Base-by-base conservation (phyloP, 1,140 invertebrate species). In the Palaemon carinicauda region DNA sequence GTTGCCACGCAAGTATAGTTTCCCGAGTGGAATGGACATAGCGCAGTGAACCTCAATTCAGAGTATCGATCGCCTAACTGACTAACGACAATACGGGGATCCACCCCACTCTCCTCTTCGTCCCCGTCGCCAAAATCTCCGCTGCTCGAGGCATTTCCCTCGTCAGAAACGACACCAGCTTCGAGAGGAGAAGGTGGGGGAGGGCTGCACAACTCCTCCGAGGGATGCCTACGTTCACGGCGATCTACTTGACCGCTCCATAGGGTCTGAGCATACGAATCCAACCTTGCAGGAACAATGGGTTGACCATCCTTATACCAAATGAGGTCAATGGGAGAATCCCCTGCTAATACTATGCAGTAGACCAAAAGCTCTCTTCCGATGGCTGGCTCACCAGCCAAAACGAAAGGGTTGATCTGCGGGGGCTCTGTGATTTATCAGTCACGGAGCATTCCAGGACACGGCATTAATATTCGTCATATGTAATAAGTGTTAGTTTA, bases 1-100 rank as follows among this genome's bases (percentile, higher is more conserved):
- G 54, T 27, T 27, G 88, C 88, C 41, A 80, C 92, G 91, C 94
- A 95, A 51, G 91, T 91, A 89, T 93, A 93, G 77, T 91, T 91
- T 53, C 92, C 92, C 69, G 91, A 90, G 71, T 92, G 91, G 27
- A 60, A 77, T 73, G 80, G 82, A 73, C 87, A 87, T 29, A 89
- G 78, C n/a, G 74, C 50, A 4, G 82, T 74, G 78, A 89, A 89
- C 41, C 65, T 87, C 24, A 89, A 82, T 33, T 69, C 80, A 17
- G 86, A 88, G 60, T 75, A 89, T 17, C 88, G 81, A 53, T 89
- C 88, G 51, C 88, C 88, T 41, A 87, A 54, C 24, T 89, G 75
- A 31, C 81, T 82, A 17, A 89, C 80, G 21, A 65, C 60, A 41
- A 89, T 69, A n/a, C 56, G 80, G 80, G 88, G 82, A 71, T 88